Evolutionary conservation across 1,140 invertebrate genomes (phyloP), one percentile per base, ranked within the genome.

Genomic region (Hylyphantes graminicola): DNA sequence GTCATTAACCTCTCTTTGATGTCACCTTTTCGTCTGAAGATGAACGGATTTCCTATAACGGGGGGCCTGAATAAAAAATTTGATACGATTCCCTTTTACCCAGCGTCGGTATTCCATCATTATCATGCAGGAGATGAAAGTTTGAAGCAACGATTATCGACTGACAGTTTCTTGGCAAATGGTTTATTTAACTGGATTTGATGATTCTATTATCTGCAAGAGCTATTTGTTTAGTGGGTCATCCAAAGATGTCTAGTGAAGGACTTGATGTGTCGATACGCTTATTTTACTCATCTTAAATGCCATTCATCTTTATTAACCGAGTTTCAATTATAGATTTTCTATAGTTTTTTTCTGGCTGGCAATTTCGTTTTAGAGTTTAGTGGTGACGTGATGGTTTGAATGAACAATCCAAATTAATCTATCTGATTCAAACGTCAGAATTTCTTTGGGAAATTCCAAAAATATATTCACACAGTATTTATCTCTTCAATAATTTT

Each of bases 111-210:
- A 35, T 67, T 67, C 64, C 19, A 35, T 9, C 17, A 13, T 15
- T 67, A 12, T 67, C 64, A 10, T 67, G n/a, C 64, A 19, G 21
- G 19, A 67, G 57, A 67, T 35, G 35, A 48, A 67, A 67, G 7
- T 9, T 7, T 19, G 15, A 21, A 21, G 19, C 48, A 67, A 21
- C 17, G 19, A 67, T 21, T 67, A 21, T 67, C 12, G 64, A 21
- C 11, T 21, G 15, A 19, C 19, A 35, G 17, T 48, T 13, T 67
- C 64, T 6, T 19, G 21, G 64, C 13, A 67, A 67, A 67, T 67
- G 64, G 19, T 13, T 21, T n/a, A 21, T 67, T 67, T 67, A 19
- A 35, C 64, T 48, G 19, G 64, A 67, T 67, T 67, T n/a, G 64
- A 15, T 9, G 9, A 6, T 67, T 67, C 19, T 67, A 2, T 50